Base-by-base conservation (phyloP, 2,888 invertebrate species). In the Uloborus plumipes region DNA sequence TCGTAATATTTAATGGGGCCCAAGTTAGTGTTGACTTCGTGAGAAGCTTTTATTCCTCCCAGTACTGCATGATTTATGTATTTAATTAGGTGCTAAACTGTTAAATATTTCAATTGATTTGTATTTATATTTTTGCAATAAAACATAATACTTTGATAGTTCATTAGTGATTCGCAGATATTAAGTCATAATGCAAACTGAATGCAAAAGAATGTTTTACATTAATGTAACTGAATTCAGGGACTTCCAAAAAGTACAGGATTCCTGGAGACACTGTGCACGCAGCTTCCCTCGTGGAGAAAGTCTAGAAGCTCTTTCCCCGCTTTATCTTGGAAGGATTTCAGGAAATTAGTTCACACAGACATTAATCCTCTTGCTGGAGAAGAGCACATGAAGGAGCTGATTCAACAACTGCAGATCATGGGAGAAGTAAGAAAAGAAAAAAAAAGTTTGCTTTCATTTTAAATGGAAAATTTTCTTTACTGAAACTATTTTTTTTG, bases 281-380 rank as follows among this genome's bases (percentile, higher is more conserved):
- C 89, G 2, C 91, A 91, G 88, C 88, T 93, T 65, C 53, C 62
- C 39, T 88, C 88, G 16, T 89, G 92, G 88, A 89, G 92, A 84
- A 91, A 91, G 86, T 87, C 89, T 22, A 90, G 91, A 70, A 90
- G 91, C 78, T 89, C 91, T 55, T 92, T 92, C 88, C 93, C 93
- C 0, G 92, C 93, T 15, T 89, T 93, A 85, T 90, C 91, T 14
- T 92, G 91, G 91, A 89, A 90, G 31, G 90, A 90, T 74, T 93
- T 93, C 88, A 89, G 91, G 20, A 91, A 91, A 59, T 88, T 91
- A 85, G 88, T 92, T 55, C 89, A 92, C 76, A 88, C 88, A 55
- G 91, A 92, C 86, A 91, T 93, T 39, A 93, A 93, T 88, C 91
- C 93, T 18, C 88, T 93, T 76, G 92, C 92, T 9, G 91, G 92